Conservation (phyloP, 2,113 vertebrate genomes). For the Salvelinus alpinus region DNA sequence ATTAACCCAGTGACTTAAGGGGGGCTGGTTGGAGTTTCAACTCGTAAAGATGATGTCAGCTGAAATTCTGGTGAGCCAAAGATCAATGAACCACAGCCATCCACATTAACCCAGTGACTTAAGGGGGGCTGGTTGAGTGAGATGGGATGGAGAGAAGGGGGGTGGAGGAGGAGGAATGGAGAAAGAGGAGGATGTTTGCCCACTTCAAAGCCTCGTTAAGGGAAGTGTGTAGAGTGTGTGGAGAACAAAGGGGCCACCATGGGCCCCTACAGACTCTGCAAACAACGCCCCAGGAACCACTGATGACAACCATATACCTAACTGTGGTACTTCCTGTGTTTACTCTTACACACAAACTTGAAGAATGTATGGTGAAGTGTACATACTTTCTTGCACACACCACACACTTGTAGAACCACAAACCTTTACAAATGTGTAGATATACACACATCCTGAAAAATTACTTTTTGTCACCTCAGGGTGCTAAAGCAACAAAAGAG, state of each 20-base stretch:
- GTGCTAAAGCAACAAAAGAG: constrained; percentile 23
- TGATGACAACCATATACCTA: constrained; percentile 2
- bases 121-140: background rate
- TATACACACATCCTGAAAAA: constrained; percentile 14
- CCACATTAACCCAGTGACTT: too few relatives aligned
- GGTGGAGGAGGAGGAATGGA: constrained; percentile 1
- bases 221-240: constrained; percentile 16
- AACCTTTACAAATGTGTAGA: constrained; percentile 3
- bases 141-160: background rate
- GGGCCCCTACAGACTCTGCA: constrained; percentile 30
- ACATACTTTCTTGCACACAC: constrained; percentile 31
- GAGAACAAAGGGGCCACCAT: constrained; percentile 34
- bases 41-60: too few relatives aligned
- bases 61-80: too few relatives aligned
- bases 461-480: constrained; percentile 33
- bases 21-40: too few relatives aligned
- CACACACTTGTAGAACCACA: background rate
- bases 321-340: constrained; percentile 7
- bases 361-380: background rate
- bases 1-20: too few relatives aligned
- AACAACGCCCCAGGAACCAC: constrained; percentile 21
- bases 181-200: constrained; percentile 24
- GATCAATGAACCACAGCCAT: too few relatives aligned
- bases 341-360: constrained; percentile 15
- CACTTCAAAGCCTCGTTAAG: constrained; percentile 23